Evolutionary conservation across 2,797 vertebrate species (phyloP).

Genomic region (Aldrovandia affinis): DNA sequence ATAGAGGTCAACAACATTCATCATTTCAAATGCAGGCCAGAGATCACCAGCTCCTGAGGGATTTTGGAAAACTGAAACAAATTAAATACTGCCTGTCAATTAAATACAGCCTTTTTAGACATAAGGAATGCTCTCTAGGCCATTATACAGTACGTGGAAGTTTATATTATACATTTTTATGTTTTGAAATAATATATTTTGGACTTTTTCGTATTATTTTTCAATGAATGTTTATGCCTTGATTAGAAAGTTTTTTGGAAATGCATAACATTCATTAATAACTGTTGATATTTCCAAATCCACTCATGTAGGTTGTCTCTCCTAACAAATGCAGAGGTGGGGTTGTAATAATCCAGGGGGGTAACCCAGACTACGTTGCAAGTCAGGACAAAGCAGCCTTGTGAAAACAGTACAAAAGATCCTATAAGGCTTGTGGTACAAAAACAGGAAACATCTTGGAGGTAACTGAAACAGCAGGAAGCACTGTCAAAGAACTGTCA

Average conservation of each 20-base stretch:
- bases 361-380: neutral
- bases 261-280: no score
- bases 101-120: neutral
- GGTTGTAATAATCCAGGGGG: neutral
- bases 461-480: neutral
- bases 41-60: neutral
- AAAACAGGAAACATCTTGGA: neutral
- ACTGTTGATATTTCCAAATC: no score
- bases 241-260: no score
- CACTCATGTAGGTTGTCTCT: neutral
- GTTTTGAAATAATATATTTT: neutral
- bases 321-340: neutral
- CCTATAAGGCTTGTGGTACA: neutral
- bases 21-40: conserved; percentile 42
- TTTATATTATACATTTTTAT: neutral
- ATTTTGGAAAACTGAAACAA: neutral
- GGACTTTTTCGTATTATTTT: no score
- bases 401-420: neutral
- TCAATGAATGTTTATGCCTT: no score
- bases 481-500: neutral
- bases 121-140: neutral
- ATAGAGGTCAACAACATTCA: conserved; percentile 60
- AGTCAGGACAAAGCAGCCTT: neutral
- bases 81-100: neutral
- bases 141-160: neutral